phyloP scores from a whole-genome alignment of 1,140 invertebrate genomes.

The Lepidurus couesii region DNA sequence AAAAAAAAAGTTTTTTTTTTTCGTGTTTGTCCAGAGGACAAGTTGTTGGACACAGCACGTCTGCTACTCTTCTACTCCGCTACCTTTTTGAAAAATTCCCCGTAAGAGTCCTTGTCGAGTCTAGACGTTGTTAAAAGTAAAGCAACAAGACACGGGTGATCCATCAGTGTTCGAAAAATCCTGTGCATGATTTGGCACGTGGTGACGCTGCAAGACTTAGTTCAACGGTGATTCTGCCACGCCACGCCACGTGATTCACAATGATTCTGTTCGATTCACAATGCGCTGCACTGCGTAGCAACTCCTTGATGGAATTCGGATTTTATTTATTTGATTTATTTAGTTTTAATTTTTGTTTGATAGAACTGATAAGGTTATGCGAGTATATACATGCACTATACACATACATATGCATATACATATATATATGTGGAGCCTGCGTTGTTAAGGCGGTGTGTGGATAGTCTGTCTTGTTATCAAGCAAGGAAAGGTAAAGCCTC shows the following conservation, averaged over 20 bases:
- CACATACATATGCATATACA: too few species aligned
- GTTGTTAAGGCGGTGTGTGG: background rate
- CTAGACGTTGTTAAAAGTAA: background rate
- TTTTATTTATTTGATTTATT: too few species aligned
- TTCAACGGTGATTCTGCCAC: too few species aligned
- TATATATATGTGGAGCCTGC: background rate
- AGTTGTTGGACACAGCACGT: background rate
- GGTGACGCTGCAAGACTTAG: background rate
- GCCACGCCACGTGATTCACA: too few species aligned
- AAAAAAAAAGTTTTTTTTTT: background rate
- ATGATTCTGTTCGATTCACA: too few species aligned
- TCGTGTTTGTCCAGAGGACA: background rate
- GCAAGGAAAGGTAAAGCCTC: background rate
- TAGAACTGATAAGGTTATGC: too few species aligned
- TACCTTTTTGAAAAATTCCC: background rate
- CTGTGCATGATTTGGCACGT: slow-evolving; percentile 7
- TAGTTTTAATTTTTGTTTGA: too few species aligned
- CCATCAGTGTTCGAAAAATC: background rate
- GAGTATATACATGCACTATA: too few species aligned
- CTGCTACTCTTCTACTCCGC: background rate
- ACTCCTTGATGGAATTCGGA: too few species aligned
- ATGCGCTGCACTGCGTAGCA: too few species aligned
- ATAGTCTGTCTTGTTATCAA: background rate
- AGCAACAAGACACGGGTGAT: background rate
- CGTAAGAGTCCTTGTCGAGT: background rate